Base-by-base conservation (phyloP, 2,113 vertebrate species). In the Nerophis ophidion region DNA sequence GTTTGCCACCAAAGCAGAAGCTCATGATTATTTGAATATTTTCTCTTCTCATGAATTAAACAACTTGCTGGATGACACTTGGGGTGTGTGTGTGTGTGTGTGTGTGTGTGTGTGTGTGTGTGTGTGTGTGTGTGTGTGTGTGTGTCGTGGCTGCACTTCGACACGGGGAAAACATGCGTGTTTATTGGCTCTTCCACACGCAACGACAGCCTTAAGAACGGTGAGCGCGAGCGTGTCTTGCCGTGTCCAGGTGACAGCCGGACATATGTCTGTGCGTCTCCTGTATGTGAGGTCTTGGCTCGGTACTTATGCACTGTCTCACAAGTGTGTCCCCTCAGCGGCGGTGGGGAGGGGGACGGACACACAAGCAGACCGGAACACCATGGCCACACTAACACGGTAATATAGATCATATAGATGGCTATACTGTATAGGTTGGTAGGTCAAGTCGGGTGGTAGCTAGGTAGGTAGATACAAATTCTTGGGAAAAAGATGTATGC, bases 181-280 rank as follows among this genome's bases (percentile, higher is more conserved):
- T 44, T 38, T 38, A 38, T 44, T 44, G 10, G 12, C 40, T 11
- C 11, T 44, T 44, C 12, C 40, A 44, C 40, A 44, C 40, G 12
- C 2, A 6, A 13, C 38, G 17, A 0, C 1, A 26, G 3, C 62
- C 61, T 36, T 60, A 5, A 19, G 66, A 33, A 65, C 66, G 59
- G 57, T 8, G 49, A 90, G 91, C 92, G 85, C 90, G 85, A 77
- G 86, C 87, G 87, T 86, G 87, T 87, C 88, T 93, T 92, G 89
- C 71, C 76, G 89, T 88, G 92, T 87, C 89, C 75, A 67, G 82
- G 90, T 91, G 93, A 91, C 93, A 91, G 92, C 89, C 89, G 92
- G 93, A 93, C 94, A 96, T 93, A 91, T 95, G 93, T 95, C 93
- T 92, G 89, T 91, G 86, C 12, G 10, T 44, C 40, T 12, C 10